A percentile compares a stretch with the other conserved stretches of the same genome.
Evolutionary conservation across 2,888 invertebrate species (phyloP).

Genomic region (Oxystoma pomonae): DNA sequence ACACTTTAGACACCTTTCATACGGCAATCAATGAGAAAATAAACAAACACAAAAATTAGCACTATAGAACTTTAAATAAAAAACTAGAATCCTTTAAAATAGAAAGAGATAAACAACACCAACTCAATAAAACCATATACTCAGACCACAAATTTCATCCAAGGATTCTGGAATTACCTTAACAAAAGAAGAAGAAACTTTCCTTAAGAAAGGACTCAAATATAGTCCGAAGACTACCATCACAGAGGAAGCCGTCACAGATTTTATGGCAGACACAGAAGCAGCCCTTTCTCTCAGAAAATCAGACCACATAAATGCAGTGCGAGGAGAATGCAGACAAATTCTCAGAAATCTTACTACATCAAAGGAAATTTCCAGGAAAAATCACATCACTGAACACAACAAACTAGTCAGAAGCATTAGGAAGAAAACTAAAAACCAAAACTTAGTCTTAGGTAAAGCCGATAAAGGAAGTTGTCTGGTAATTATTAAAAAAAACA

Average conservation of each 20-base stretch:
- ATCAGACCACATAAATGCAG: not conserved
- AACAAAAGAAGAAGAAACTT: too few relatives aligned
- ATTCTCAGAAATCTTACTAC: not conserved
- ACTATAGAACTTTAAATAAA: too few relatives aligned
- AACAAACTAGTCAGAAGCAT: not conserved
- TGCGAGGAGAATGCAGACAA: not conserved
- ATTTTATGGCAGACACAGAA: not conserved
- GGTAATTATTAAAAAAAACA: not conserved
- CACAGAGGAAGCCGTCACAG: not conserved
- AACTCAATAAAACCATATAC: too few relatives aligned
- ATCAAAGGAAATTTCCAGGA: not conserved
- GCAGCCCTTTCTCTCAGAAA: not conserved
- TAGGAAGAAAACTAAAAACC: not conserved
- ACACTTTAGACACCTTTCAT: too few relatives aligned
- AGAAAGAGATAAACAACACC: too few relatives aligned
- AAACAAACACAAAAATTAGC: too few relatives aligned
- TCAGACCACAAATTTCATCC: too few relatives aligned
- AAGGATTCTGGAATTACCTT: too few relatives aligned
- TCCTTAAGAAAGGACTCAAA: too few relatives aligned
- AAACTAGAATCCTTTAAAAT: too few relatives aligned
- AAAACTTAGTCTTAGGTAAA: not conserved
- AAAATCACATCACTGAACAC: not conserved
- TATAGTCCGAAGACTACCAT: too few relatives aligned
- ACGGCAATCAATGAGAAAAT: too few relatives aligned
- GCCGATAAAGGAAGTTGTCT: not conserved